phyloP scores from a whole-genome alignment of 2,797 vertebrate genomes.

The Sebastes iracundus region DNA sequence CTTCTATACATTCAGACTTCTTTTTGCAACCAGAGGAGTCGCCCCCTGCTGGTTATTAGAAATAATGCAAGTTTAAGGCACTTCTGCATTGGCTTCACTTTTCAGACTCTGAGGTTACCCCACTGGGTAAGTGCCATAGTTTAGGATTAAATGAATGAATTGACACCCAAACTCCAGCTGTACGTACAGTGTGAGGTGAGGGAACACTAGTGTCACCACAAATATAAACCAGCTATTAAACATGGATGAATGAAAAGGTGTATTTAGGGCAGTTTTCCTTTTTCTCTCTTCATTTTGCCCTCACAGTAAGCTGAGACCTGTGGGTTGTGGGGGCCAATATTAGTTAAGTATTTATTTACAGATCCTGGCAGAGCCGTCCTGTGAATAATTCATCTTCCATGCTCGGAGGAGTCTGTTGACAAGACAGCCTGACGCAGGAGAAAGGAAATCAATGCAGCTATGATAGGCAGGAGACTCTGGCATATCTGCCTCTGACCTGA shows the following conservation, averaged over 20 bases:
- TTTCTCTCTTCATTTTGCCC: background rate
- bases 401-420: conserved; percentile 75
- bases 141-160: background rate
- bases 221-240: conserved; percentile 20
- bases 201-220: conserved; percentile 1
- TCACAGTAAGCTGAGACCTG: conserved; percentile 58
- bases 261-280: conserved; percentile 22
- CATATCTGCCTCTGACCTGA: conserved; percentile 62
- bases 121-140: background rate
- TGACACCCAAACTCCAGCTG: background rate
- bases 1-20: too few relatives aligned
- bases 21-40: too few relatives aligned
- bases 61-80: too few relatives aligned
- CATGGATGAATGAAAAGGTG: conserved; percentile 5
- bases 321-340: conserved; percentile 72
- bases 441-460: conserved; percentile 78
- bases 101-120: too few relatives aligned
- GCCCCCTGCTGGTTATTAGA: too few relatives aligned
- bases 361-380: conserved; percentile 62
- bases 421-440: conserved; percentile 73
- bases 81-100: too few relatives aligned
- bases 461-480: conserved; percentile 75
- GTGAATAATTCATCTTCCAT: conserved; percentile 80
- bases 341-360: conserved; percentile 84
- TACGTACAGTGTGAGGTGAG: background rate